Percentiles rank a stretch among this genome's conserved stretches.
These are phyloP conservation scores for Drosophila guanche DNA, from an alignment of 1,140 invertebrate genomes.

Conservation along the genomic window DNA sequence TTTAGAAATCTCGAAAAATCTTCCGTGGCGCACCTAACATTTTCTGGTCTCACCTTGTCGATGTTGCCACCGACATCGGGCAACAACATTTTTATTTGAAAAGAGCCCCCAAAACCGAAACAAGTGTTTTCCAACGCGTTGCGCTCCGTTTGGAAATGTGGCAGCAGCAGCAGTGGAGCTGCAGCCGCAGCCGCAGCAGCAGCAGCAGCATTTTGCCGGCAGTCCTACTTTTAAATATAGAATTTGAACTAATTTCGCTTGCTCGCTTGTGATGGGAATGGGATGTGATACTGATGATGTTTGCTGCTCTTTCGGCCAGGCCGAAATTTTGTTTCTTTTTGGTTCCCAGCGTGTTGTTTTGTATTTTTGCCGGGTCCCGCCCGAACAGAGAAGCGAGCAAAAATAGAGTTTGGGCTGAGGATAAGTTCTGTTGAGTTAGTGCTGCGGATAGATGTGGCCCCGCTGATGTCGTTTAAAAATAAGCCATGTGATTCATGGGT, in stretches of 20 bases:
- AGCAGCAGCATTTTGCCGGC: conserved; percentile 72
- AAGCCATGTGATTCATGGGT: conserved; percentile 70
- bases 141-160: conserved; percentile 74
- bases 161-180: conserved; percentile 29
- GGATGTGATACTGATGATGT: conserved; percentile 34
- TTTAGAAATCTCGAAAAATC: conserved; percentile 16
- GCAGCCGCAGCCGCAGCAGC: conserved; percentile 19
- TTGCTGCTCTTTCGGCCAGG: conserved; percentile 47
- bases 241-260: conserved; percentile 78
- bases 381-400: conserved; percentile 56
- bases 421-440: conserved; percentile 31
- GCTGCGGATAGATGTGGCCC: conserved; percentile 41
- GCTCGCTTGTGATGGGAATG: conserved; percentile 50
- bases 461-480: conserved; percentile 73
- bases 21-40: conserved; percentile 14
- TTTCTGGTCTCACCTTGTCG: conserved; percentile 42
- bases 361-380: conserved; percentile 47
- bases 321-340: conserved; percentile 32
- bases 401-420: conserved; percentile 71
- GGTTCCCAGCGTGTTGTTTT: conserved; percentile 22
- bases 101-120: conserved; percentile 45
- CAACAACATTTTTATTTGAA: conserved; percentile 43
- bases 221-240: conserved; percentile 81
- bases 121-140: conserved; percentile 78
- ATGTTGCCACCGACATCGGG: conserved; percentile 23